These are phyloP conservation scores for Cryptus armator DNA, from an alignment of 2,888 invertebrate species.

Conservation along the genomic window DNA sequence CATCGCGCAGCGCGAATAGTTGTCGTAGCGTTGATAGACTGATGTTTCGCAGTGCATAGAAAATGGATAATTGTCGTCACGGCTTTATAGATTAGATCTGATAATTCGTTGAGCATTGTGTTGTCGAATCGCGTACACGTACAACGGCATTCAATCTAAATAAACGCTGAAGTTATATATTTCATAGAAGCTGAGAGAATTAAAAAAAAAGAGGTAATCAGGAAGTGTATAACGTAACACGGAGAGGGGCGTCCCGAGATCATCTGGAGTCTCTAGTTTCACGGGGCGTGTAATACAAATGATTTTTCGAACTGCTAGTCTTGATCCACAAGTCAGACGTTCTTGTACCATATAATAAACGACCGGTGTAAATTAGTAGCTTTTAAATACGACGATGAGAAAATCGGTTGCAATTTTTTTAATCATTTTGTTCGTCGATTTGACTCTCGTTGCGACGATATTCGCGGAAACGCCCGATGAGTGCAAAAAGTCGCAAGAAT, in stretches of 20 bases:
- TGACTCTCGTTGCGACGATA: constrained; percentile 14
- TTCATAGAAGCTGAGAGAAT: constrained; percentile 33
- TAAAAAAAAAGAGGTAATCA: constrained; percentile 19
- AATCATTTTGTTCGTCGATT: neutral
- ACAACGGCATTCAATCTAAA: neutral
- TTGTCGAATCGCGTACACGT: neutral
- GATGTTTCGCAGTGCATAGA: neutral
- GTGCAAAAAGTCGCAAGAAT: constrained; percentile 74
- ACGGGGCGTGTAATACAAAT: constrained; percentile 73
- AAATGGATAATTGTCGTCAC: constrained; percentile 5
- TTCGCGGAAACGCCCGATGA: neutral
- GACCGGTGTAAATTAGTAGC: neutral
- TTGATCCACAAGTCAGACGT: constrained; percentile 34
- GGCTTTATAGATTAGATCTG: neutral
- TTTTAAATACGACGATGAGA: constrained; percentile 8
- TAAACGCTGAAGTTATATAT: constrained; percentile 21
- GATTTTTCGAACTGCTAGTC: constrained; percentile 2
- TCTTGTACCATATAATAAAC: constrained; percentile 33
- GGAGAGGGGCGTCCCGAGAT: constrained; percentile 47
- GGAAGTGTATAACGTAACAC: constrained; percentile 33
- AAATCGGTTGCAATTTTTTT: neutral
- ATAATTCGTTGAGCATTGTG: neutral
- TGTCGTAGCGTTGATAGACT: too few species aligned
- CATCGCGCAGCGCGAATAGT: neutral
- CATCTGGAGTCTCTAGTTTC: constrained; percentile 74